Conservation (phyloP, 2,113 vertebrate genomes). For the Crotalus viridis region DNA sequence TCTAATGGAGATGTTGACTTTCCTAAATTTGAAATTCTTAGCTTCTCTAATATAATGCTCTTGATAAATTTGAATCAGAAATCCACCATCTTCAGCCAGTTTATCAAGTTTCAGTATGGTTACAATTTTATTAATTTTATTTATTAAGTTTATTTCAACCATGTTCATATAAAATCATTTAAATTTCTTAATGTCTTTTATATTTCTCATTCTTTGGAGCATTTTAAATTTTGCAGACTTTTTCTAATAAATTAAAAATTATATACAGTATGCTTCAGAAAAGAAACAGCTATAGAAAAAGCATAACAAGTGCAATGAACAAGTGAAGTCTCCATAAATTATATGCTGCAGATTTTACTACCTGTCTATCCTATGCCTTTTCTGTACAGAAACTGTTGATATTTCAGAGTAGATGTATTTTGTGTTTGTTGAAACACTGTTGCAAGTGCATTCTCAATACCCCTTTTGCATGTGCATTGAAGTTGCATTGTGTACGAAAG, state of each 20-base stretch:
- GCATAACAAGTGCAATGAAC: constrained; percentile 36
- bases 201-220: constrained; percentile 24
- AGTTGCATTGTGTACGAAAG: neutral
- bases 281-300: constrained; percentile 50
- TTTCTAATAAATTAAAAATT: constrained; percentile 37
- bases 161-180: neutral
- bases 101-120: neutral
- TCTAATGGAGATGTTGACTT: neutral
- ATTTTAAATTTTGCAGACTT: constrained; percentile 29
- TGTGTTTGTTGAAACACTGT: neutral
- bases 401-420: neutral
- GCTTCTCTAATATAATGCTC: neutral
- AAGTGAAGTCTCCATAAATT: constrained; percentile 30
- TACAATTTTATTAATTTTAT: neutral
- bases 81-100: neutral
- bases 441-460: neutral
- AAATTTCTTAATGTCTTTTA: constrained; percentile 25
- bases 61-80: neutral
- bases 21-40: neutral
- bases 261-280: constrained; percentile 36
- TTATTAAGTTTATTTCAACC: constrained; percentile 19
- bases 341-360: constrained; percentile 29
- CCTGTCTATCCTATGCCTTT: neutral
- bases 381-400: neutral
- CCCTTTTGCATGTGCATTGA: neutral